Evolutionary conservation across 2,888 invertebrate species (phyloP).

Genomic region (Drosophila kuntzei): DNA sequence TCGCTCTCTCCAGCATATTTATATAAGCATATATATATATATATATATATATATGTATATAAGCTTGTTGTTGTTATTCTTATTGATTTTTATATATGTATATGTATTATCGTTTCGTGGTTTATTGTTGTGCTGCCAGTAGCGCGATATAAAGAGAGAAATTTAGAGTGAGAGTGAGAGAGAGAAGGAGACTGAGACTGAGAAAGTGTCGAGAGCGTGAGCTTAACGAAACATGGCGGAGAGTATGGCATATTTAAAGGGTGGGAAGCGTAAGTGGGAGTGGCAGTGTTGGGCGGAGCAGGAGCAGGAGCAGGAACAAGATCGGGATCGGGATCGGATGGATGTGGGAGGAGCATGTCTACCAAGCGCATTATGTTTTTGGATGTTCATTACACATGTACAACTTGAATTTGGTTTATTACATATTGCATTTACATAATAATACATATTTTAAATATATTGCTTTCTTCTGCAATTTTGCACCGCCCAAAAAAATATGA

Average conservation of each 20-base stretch:
- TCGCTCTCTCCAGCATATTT: constrained; percentile 15
- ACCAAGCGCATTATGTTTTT: constrained; percentile 8
- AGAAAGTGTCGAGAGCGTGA: not conserved
- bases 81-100: too few relatives aligned
- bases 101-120: constrained; percentile 1
- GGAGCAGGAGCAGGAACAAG: not conserved
- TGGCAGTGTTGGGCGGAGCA: constrained; percentile 3
- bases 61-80: not conserved
- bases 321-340: not conserved
- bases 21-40: too few relatives aligned
- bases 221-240: constrained; percentile 5
- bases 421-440: constrained; percentile 52
- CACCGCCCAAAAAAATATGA: constrained; percentile 22
- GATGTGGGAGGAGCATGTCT: not conserved
- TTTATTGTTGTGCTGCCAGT: constrained; percentile 14
- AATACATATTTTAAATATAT: constrained; percentile 34
- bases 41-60: not conserved
- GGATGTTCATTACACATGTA: constrained; percentile 35
- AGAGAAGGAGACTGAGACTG: not conserved
- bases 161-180: constrained; percentile 1
- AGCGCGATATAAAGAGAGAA: constrained; percentile 1
- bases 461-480: constrained; percentile 36
- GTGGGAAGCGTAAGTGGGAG: not conserved
- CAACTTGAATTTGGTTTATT: constrained; percentile 45
- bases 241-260: too few relatives aligned